Base-by-base conservation (phyloP, 2,797 vertebrate species). In the Babyrousa celebensis region DNA sequence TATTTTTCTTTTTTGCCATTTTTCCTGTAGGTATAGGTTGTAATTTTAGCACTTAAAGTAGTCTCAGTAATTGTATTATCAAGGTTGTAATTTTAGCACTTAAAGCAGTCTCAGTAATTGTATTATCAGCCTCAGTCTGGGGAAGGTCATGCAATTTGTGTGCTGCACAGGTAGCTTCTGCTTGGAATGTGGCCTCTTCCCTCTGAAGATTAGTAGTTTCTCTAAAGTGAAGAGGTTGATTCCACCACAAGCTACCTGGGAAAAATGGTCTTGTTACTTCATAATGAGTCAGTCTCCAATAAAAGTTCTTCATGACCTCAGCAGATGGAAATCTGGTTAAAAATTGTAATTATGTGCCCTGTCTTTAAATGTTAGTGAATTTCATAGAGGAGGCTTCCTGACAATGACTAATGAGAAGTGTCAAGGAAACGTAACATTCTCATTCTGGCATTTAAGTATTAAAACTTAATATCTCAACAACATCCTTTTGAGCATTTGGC, bases 401-500 rank as follows among this genome's bases (percentile, higher is more conserved):
- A 90, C 43, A 83, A 0, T 90, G 40, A 97, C 92, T 96, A 88
- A 90, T 88, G 78, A 94, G 80, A 96, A 96, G 65, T 80, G 82
- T 87, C 43, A 56, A 17, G 72, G 84, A 83, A 95, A 86, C 1
- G 1, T 85, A 85, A 43, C 70, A 48, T 89, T 85, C 25, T 94
- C n/a, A 74, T 91, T 78, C 92, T 92, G 88, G 63, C 70, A 91
- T 90, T 93, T 96, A 94, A 90, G 58, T 93, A 84, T 96, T 92
- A 94, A 91, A 94, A 72, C 23, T 85, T 92, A 92, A 20, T 88
- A 70, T 80, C 62, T 96, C 77, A 88, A 74, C 62, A 78, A 43
- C 56, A 54, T 71, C 43, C 80, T 95, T 92, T 87, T 80, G 79
- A 86, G 43, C 79, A 62, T 71, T 96, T 95, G 89, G 72, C 94